Evolutionary conservation across 2,797 vertebrate species (phyloP), one percentile per base, ranked within the genome.

Genomic region (Macropodus opercularis): DNA sequence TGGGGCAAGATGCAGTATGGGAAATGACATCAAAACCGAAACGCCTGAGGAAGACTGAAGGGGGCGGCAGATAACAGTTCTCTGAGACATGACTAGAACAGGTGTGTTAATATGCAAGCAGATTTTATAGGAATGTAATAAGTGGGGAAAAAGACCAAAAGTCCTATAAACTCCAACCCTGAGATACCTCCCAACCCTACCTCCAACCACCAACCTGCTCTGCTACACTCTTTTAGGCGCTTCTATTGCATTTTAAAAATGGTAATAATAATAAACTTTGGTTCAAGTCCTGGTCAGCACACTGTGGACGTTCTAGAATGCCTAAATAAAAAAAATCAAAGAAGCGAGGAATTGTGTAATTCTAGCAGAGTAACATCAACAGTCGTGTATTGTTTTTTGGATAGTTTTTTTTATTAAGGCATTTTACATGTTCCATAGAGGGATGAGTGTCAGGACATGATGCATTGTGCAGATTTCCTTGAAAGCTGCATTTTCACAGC

Each of bases 11-110:
- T 66, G 69, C 55, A 41, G 68, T 5, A 10, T 64, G 43, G 84
- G 69, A 12, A 80, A 39, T 69, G 93, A 95, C 86, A 96, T 99
- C 94, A 99, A 99, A 93, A 96, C 94, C 85, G 97, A 99, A 90
- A 95, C 92, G 86, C 92, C 96, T 74, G 97, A 98, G 34, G 95
- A 98, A 26, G 96, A 98, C 92, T 99, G 93, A 98, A 77, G 56
- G n/a, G 32, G 18, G 32, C 0, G 29, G 55, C 13, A 27, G 52
- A 62, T 14, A 11, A 52, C 5, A 54, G 63, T 42, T 24, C 19
- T 70, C 56, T 3, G 31, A 53, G 63, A 27, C 18, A 57, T 63
- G 39, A 79, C 59, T 53, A 67, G 22, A 71, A 77, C 67, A 72
- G 76, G 86, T 90, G 85, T 79, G 85, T 77, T 83, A 71, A 84